Evolutionary conservation across 2,113 vertebrate species (phyloP).

Genomic region (Solea solea): DNA sequence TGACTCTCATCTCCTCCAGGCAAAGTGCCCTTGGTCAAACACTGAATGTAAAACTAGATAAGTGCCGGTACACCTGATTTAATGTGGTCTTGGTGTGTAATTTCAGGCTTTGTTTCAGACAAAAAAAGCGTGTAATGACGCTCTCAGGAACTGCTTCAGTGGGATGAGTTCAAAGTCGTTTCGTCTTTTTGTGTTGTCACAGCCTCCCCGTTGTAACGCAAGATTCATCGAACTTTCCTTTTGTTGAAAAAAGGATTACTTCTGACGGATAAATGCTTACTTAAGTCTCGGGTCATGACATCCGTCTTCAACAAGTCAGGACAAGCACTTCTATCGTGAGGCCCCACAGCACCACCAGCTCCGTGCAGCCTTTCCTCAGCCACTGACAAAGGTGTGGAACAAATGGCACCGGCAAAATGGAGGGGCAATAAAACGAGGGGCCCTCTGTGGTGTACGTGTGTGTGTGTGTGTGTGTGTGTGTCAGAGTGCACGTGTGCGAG

Average conservation of each 20-base stretch:
- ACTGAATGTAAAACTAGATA: background rate
- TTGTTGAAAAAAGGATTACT: background rate
- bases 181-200: background rate
- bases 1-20: background rate
- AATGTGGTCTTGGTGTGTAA: background rate
- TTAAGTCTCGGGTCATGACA: conserved; percentile 38
- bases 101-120: background rate
- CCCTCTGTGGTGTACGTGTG: conserved; percentile 48
- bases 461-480: conserved; percentile 25
- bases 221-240: background rate
- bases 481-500: conserved; percentile 38
- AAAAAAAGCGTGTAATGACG: background rate
- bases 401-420: conserved; percentile 73
- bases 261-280: conserved; percentile 17
- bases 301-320: conserved; percentile 29
- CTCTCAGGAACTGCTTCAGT: background rate
- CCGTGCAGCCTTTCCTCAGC: conserved; percentile 44
- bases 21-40: background rate
- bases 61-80: background rate
- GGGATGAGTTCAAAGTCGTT: background rate
- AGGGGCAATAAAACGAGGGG: conserved; percentile 63
- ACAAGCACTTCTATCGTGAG: conserved; percentile 45
- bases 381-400: conserved; percentile 61
- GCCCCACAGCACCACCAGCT: conserved; percentile 54
- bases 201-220: background rate